Evolutionary conservation across 2,797 vertebrate species (phyloP).

Genomic region (Phoeniculus purpureus): DNA sequence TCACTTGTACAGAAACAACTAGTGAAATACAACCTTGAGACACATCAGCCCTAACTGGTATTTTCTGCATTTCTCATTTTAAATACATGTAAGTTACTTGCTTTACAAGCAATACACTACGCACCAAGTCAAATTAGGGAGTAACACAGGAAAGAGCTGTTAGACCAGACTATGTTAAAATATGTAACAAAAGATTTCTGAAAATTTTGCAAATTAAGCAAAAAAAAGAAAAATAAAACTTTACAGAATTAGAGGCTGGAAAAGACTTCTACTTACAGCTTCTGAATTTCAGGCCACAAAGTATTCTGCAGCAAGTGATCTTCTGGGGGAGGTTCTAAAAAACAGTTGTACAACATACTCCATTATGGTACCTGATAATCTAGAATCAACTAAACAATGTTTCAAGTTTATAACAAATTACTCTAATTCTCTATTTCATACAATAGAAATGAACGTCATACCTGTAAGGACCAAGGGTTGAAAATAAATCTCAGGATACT

Average conservation of each 20-base stretch:
- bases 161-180: not conserved
- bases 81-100: not conserved
- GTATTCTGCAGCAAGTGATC: conserved; percentile 97
- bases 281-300: conserved; percentile 97
- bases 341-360: conserved; percentile 1
- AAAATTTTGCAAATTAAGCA: not conserved
- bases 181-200: not conserved
- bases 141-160: not conserved
- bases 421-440: not conserved
- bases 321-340: conserved; percentile 92
- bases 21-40: not conserved
- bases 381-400: not conserved
- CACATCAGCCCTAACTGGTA: not conserved
- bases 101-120: not conserved
- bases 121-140: not conserved
- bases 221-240: not conserved
- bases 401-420: not conserved
- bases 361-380: not conserved
- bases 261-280: conserved; percentile 85
- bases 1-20: not conserved
- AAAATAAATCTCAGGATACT: conserved; percentile 90
- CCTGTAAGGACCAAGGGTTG: conserved; percentile 88
- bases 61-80: not conserved
- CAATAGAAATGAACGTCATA: conserved; percentile 67
- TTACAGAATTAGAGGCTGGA: not conserved